Conservation (phyloP, 2,113 vertebrate genomes). For the Planiliza haematocheilus region DNA sequence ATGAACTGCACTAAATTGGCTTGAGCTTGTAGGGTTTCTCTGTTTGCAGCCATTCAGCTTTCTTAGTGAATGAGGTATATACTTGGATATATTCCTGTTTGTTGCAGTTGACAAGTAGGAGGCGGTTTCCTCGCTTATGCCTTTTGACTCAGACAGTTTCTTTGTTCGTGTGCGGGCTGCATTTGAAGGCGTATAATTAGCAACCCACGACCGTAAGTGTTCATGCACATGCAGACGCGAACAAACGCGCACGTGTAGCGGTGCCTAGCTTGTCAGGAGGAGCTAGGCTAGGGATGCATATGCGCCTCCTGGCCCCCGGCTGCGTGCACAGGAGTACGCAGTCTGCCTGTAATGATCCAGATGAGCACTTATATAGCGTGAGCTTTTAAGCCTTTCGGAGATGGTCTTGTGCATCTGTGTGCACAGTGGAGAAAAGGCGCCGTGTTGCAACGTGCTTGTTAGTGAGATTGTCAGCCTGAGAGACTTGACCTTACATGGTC, state of each 20-base stretch:
- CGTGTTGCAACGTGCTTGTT: constrained; percentile 68
- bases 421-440: constrained; percentile 22
- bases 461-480: constrained; percentile 64
- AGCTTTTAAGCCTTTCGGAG: constrained; percentile 49
- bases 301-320: constrained; percentile 17
- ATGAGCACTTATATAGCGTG: constrained; percentile 44
- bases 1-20: neutral
- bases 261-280: constrained; percentile 17
- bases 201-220: neutral
- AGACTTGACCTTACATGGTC: constrained; percentile 72
- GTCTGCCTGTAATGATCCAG: constrained; percentile 56
- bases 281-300: constrained; percentile 12
- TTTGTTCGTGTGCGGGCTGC: constrained; percentile 25
- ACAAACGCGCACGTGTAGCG: neutral
- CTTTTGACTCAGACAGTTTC: constrained; percentile 13
- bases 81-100: constrained; percentile 6
- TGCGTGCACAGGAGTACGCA: constrained; percentile 17
- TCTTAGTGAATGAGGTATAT: neutral
- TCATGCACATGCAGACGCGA: neutral
- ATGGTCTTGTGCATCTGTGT: constrained; percentile 18
- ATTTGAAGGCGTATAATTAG: constrained; percentile 44
- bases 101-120: constrained; percentile 19
- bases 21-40: neutral
- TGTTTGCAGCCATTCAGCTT: constrained; percentile 1
- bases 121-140: neutral